Conservation (phyloP, 2,113 vertebrate genomes). For the Rhinolophus ferrumequinum region DNA sequence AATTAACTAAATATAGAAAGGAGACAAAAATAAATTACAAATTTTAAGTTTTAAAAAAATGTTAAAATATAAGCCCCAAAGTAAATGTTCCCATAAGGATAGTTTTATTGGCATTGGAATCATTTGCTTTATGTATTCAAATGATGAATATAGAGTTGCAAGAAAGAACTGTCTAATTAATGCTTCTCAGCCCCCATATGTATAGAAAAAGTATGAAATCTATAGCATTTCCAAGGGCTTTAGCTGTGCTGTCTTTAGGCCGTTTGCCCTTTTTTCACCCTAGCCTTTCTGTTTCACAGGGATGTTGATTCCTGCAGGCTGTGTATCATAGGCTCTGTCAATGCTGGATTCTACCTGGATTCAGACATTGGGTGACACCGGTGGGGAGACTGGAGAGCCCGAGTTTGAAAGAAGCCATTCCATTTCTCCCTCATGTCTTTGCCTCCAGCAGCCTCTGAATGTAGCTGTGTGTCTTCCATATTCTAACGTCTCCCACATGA, state of each 20-base stretch:
- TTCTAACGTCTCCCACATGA: neutral
- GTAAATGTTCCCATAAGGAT: slow-evolving; percentile 58
- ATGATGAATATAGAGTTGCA: slow-evolving; percentile 21
- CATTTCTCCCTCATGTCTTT: neutral
- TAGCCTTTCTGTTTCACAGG: neutral
- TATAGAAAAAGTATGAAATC: neutral
- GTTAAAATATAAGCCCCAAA: slow-evolving; percentile 54
- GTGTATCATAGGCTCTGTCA: fast-evolving
- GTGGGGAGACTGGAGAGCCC: neutral
- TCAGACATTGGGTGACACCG: neutral
- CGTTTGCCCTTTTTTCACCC: neutral
- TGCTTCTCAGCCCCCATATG: neutral
- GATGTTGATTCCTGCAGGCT: neutral
- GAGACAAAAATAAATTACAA: slow-evolving; percentile 60
- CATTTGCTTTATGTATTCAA: slow-evolving; percentile 59
- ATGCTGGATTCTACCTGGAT: neutral
- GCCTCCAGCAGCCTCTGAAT: neutral
- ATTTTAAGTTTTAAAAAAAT: slow-evolving; percentile 68
- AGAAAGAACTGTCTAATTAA: slow-evolving; percentile 39
- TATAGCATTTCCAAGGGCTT: neutral
- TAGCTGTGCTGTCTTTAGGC: neutral
- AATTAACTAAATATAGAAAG: slow-evolving; percentile 46
- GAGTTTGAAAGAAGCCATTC: neutral
- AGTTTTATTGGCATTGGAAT: slow-evolving; percentile 44
- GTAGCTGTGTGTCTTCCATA: neutral